Conservation (phyloP, 2,888 invertebrate species). For the Laspeyria flexula region DNA sequence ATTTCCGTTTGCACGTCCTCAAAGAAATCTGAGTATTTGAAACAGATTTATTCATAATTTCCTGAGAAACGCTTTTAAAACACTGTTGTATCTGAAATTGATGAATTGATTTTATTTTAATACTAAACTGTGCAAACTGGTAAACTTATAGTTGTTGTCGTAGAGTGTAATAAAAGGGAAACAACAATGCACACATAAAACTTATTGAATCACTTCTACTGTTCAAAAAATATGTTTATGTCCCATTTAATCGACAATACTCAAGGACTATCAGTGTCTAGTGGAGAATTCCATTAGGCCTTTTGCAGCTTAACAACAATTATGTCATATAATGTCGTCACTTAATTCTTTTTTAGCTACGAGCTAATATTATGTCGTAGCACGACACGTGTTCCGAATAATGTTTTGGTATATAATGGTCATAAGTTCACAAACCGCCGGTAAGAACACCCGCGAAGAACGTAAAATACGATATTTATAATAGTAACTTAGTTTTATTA, state of each 20-base stretch:
- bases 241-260: conserved; percentile 8
- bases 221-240: conserved; percentile 3
- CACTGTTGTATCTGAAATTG: not conserved
- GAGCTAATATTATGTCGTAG: conserved; percentile 6
- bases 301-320: conserved; percentile 8
- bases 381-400: conserved; percentile 8
- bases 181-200: not conserved
- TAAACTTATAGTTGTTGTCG: too few relatives aligned
- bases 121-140: not conserved
- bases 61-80: not conserved
- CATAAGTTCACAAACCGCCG: not conserved
- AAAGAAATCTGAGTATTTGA: not conserved
- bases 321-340: conserved; percentile 33
- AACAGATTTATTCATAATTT: not conserved
- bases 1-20: not conserved
- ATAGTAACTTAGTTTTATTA: not conserved
- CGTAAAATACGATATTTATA: not conserved
- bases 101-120: too few relatives aligned
- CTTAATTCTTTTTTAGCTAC: conserved; percentile 18
- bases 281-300: conserved; percentile 21
- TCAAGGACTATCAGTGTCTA: conserved; percentile 7
- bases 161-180: too few relatives aligned
- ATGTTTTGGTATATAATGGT: not conserved
- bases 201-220: not conserved
- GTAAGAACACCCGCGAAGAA: not conserved